A percentile compares a stretch with the other conserved stretches of the same genome.
phyloP scores from a whole-genome alignment of 2,797 vertebrate species.

The Siniperca undulata region DNA sequence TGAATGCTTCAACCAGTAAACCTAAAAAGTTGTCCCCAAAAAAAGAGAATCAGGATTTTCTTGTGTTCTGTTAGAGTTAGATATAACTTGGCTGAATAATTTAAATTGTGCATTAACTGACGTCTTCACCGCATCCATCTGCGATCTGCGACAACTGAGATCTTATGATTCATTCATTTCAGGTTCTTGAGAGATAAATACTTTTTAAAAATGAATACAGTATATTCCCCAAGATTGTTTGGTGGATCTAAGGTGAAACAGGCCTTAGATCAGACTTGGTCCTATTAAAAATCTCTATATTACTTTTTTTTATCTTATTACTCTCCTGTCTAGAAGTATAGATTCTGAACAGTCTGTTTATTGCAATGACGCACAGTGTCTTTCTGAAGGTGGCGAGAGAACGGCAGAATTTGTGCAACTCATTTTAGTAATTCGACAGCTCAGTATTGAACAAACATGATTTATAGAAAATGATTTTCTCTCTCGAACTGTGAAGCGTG shows the following conservation, averaged over 20 bases:
- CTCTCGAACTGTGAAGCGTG: conserved; percentile 37
- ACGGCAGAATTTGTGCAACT: conserved; percentile 23
- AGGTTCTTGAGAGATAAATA: conserved; percentile 1
- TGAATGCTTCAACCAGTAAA: conserved; percentile 20
- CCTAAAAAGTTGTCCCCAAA: neutral
- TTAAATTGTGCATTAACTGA: conserved; percentile 8
- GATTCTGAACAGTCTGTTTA: neutral
- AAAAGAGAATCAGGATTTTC: neutral
- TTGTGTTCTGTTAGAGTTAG: neutral
- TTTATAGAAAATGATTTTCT: conserved; percentile 69
- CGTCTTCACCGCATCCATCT: conserved; percentile 13
- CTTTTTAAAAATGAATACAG: neutral
- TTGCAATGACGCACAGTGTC: neutral
- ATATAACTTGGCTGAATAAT: neutral
- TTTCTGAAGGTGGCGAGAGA: conserved; percentile 17
- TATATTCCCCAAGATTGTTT: neutral
- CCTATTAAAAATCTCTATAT: neutral
- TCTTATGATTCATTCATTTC: conserved; percentile 20
- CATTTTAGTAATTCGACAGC: conserved; percentile 56
- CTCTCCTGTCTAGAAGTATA: conserved; percentile 6
- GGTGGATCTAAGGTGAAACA: neutral
- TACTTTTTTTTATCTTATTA: neutral
- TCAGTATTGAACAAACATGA: conserved; percentile 63
- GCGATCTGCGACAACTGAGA: neutral
- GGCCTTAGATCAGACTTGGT: neutral